phyloP scores from a whole-genome alignment of 2,888 invertebrate genomes.

The Coremacera marginata region DNA sequence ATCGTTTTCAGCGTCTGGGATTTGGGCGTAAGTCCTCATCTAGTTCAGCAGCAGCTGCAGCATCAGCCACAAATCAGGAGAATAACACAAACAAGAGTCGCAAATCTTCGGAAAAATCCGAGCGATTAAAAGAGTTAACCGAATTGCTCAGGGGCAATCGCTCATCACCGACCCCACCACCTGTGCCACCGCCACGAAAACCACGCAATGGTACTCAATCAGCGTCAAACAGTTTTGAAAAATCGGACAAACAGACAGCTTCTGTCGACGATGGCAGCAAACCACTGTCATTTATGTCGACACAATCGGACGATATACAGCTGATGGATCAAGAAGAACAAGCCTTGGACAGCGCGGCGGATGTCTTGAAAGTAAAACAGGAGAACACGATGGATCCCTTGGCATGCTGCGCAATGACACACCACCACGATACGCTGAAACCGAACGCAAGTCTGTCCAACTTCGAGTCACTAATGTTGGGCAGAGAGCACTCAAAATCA shows the following conservation, averaged over 20 bases:
- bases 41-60: slow-evolving; percentile 38
- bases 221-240: slow-evolving; percentile 70
- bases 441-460: slow-evolving; percentile 66
- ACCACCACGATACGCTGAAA: slow-evolving; percentile 55
- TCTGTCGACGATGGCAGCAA: slow-evolving; percentile 31
- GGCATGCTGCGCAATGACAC: slow-evolving; percentile 45
- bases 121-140: slow-evolving; percentile 80
- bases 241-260: slow-evolving; percentile 49
- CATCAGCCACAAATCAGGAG: slow-evolving; percentile 33
- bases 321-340: slow-evolving; percentile 56
- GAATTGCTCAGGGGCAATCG: slow-evolving; percentile 78
- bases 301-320: slow-evolving; percentile 54
- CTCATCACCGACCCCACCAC: slow-evolving; percentile 73
- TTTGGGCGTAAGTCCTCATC: slow-evolving; percentile 72
- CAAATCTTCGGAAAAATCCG: slow-evolving; percentile 76
- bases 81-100: slow-evolving; percentile 52
- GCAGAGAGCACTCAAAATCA: slow-evolving; percentile 61
- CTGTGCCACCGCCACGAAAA: slow-evolving; percentile 72
- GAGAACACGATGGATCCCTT: slow-evolving; percentile 13
- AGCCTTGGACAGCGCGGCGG: not conserved
- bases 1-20: slow-evolving; percentile 84
- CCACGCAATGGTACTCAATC: slow-evolving; percentile 66
- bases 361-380: not conserved
- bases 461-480: slow-evolving; percentile 60
- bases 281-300: slow-evolving; percentile 47